These are phyloP conservation scores for Lordiphosa collinella DNA, from an alignment of 1,140 invertebrate genomes.

Conservation along the genomic window DNA sequence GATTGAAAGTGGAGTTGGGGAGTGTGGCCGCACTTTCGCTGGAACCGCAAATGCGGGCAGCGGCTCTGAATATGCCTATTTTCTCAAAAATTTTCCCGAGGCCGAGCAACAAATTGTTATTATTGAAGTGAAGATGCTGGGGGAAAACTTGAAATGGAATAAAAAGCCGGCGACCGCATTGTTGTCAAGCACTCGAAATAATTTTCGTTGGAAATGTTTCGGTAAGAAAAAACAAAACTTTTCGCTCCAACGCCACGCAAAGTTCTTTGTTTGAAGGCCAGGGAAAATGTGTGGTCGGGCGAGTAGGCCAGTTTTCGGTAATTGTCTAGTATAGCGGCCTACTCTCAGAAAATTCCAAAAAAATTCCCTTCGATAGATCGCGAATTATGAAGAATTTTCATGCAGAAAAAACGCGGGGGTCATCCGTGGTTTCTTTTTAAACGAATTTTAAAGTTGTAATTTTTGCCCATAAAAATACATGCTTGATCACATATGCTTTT, in stretches of 20 bases:
- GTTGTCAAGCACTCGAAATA: conserved; percentile 75
- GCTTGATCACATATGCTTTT: too few species aligned
- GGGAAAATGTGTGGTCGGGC: conserved; percentile 9
- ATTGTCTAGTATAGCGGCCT: too few species aligned
- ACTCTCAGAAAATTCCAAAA: too few species aligned
- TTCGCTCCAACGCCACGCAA: conserved; percentile 43
- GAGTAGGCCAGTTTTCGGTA: conserved; percentile 77
- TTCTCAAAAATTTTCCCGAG: conserved; percentile 54
- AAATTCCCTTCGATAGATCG: too few species aligned
- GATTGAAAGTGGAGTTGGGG: conserved; percentile 57
- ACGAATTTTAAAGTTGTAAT: too few species aligned
- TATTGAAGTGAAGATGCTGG: conserved; percentile 49
- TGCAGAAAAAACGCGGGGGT: too few species aligned
- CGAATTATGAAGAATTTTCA: too few species aligned
- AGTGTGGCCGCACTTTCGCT: conserved; percentile 46
- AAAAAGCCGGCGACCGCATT: conserved; percentile 44
- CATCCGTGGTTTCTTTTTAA: too few species aligned
- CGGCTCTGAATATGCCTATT: conserved; percentile 56
- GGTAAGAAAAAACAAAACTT: conserved; percentile 49
- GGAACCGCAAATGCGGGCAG: conserved; percentile 24
- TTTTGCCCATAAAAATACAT: too few species aligned
- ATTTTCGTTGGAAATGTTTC: conserved; percentile 73
- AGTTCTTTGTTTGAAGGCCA: conserved; percentile 56
- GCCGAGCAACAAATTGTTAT: conserved; percentile 55
- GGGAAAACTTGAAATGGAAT: conserved; percentile 62